Conservation (phyloP, 2,113 vertebrate species). For the Mustela nigripes region DNA sequence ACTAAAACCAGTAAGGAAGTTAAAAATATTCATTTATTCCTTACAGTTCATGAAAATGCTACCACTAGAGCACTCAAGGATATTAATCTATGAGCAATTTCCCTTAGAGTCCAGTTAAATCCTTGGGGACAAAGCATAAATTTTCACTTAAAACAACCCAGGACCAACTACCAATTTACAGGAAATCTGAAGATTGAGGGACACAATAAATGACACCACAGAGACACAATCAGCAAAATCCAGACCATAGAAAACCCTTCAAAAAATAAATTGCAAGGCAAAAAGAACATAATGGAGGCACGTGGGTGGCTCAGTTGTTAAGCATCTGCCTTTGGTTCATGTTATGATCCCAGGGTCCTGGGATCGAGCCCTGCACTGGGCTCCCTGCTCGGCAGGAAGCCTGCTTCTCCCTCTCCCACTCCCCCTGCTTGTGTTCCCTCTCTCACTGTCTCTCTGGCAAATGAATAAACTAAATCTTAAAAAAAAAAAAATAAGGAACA, state of each 20-base stretch:
- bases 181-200: neutral
- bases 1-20: neutral
- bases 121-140: neutral
- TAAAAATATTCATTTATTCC: neutral
- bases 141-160: constrained; percentile 36
- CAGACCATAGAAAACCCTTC: neutral
- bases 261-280: constrained; percentile 1
- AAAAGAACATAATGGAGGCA: neutral
- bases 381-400: no score
- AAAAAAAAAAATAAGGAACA: neutral
- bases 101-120: neutral
- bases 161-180: neutral
- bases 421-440: no score
- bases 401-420: no score
- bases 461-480: no score
- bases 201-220: neutral
- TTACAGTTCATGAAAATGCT: neutral
- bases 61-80: neutral
- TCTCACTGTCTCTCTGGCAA: no score
- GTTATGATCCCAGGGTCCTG: no score
- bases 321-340: no score
- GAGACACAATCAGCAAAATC: neutral
- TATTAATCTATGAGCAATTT: neutral
- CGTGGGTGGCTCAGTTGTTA: no score
- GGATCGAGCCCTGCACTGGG: no score